phyloP scores from a whole-genome alignment of 2,888 invertebrate genomes.

The Drosophila tripunctata region DNA sequence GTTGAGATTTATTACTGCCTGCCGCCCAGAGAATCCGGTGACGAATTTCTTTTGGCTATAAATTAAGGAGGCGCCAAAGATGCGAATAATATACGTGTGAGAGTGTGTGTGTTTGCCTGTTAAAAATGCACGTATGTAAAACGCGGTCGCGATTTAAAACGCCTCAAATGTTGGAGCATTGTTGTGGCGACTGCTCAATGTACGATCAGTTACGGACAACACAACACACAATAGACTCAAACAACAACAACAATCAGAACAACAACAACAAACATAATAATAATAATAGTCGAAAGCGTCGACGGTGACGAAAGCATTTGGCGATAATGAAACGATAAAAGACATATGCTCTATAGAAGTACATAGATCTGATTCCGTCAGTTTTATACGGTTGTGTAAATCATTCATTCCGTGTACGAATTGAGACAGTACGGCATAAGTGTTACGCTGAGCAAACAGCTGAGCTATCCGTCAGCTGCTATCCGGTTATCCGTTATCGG shows the following conservation, averaged over 20 bases:
- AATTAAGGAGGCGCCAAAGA: constrained; percentile 23
- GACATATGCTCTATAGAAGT: constrained; percentile 37
- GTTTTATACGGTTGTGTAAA: constrained; percentile 5
- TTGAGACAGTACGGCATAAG: constrained; percentile 32
- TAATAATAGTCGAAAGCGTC: constrained; percentile 47
- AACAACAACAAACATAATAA: constrained; percentile 13
- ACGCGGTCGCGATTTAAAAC: constrained; percentile 52
- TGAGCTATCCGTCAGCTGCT: constrained; percentile 24
- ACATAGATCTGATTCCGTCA: constrained; percentile 1
- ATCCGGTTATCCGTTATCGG: constrained; percentile 24
- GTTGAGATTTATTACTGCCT: constrained; percentile 52
- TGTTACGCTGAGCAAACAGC: constrained; percentile 23
- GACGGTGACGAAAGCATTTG: constrained; percentile 72
- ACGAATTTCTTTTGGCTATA: constrained; percentile 45
- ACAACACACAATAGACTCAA: constrained; percentile 51
- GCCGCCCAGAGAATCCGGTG: constrained; percentile 27
- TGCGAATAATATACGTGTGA: neutral
- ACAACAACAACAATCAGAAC: constrained; percentile 25
- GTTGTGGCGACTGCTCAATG: constrained; percentile 50
- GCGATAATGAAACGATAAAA: constrained; percentile 77
- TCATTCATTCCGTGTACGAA: constrained; percentile 13
- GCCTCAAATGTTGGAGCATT: constrained; percentile 53
- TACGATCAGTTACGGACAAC: constrained; percentile 50
- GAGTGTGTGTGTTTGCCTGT: neutral
- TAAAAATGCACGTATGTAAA: constrained; percentile 22